phyloP scores from a whole-genome alignment of 2,113 vertebrate species.

The Genyomyrus donnyi region DNA sequence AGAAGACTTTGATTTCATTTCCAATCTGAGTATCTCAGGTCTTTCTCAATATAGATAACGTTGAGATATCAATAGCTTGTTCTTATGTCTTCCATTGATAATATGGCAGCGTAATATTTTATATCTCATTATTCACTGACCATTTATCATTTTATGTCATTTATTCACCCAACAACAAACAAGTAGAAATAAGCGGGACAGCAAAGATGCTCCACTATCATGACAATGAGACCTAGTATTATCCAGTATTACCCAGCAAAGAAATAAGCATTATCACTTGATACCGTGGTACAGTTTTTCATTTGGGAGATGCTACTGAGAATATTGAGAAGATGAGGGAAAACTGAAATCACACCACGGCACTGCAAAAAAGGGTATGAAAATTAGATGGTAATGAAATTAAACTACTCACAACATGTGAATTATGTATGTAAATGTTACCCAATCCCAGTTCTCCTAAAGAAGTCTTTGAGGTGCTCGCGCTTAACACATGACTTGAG shows the following conservation, averaged over 20 bases:
- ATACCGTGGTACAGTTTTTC: not conserved
- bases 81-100: not conserved
- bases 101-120: not conserved
- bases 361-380: not conserved
- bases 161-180: not conserved
- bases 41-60: not conserved
- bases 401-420: not conserved
- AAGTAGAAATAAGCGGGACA: not conserved
- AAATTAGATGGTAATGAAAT: constrained; percentile 2
- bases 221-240: not conserved
- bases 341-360: not conserved
- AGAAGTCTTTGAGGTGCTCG: not conserved
- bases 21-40: not conserved
- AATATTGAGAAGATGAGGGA: not conserved
- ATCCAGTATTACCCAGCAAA: not conserved
- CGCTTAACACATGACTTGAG: not conserved
- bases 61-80: not conserved
- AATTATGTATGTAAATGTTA: not conserved
- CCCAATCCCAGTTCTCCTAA: not conserved
- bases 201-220: not conserved
- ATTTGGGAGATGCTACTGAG: not conserved
- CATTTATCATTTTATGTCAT: not conserved
- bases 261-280: not conserved
- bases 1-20: not conserved
- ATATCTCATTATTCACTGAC: not conserved